These are phyloP conservation scores for Mirounga angustirostris DNA, from an alignment of 2,113 vertebrate genomes.

Conservation along the genomic window DNA sequence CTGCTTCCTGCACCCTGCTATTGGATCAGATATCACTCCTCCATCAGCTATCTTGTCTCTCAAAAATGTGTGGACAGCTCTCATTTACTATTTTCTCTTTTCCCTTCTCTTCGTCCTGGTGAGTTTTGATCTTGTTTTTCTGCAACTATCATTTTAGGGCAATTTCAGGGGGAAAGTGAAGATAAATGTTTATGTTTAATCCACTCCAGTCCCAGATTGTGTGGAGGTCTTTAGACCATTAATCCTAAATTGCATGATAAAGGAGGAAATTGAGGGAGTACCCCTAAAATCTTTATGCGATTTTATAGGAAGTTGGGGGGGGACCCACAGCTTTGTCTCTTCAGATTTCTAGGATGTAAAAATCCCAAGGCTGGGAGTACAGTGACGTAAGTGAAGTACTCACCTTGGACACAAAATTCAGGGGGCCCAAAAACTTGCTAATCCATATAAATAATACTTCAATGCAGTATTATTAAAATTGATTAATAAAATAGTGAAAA, in stretches of 20 bases:
- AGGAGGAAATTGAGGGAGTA: background rate
- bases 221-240: background rate
- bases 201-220: background rate
- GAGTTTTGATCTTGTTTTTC: background rate
- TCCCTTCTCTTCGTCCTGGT: background rate
- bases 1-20: background rate
- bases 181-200: conserved; percentile 18
- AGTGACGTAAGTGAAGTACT: background rate
- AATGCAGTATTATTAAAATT: background rate
- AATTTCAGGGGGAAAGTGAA: background rate
- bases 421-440: background rate
- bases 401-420: background rate
- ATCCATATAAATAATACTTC: background rate
- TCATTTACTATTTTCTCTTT: background rate
- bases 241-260: background rate
- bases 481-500: background rate
- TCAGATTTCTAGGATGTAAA: background rate
- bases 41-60: background rate
- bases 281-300: background rate
- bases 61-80: background rate
- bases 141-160: background rate
- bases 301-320: background rate
- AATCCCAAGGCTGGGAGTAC: background rate
- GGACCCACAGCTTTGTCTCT: background rate
- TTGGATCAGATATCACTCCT: background rate